Percentiles rank a stretch among this genome's conserved stretches.
phyloP scores from a whole-genome alignment of 2,888 invertebrate species.

The Unio delphinus region DNA sequence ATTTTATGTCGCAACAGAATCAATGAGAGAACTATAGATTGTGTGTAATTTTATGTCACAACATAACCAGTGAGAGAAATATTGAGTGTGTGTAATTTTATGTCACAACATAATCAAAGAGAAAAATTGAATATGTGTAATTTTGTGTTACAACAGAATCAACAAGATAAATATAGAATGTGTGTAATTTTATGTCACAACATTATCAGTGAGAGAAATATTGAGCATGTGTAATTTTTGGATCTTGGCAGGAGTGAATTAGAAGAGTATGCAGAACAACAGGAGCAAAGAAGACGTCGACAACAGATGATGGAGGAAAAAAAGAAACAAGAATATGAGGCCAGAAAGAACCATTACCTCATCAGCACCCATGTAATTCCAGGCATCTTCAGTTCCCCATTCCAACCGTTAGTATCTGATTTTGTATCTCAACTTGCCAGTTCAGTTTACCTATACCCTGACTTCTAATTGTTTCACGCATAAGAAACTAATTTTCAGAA shows the following conservation, averaged over 20 bases:
- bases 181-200: not conserved
- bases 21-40: too few relatives aligned
- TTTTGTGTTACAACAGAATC: too few relatives aligned
- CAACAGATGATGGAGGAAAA: conserved; percentile 53
- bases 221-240: not conserved
- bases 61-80: too few relatives aligned
- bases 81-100: too few relatives aligned
- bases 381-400: conserved; percentile 70
- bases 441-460: not conserved
- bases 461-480: not conserved
- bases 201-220: not conserved
- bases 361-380: conserved; percentile 68
- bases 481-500: too few relatives aligned
- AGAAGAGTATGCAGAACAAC: conserved; percentile 65
- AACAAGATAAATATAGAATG: too few relatives aligned
- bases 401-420: conserved; percentile 53
- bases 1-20: too few relatives aligned
- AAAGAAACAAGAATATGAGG: conserved; percentile 46
- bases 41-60: not conserved
- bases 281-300: conserved; percentile 47
- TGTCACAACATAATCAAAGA: not conserved
- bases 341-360: conserved; percentile 66
- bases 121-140: not conserved
- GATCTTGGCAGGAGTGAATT: conserved; percentile 54
- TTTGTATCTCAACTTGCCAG: not conserved